These are phyloP conservation scores for Petrocephalus schoutedeni DNA, from an alignment of 2,797 vertebrate species.

Conservation along the genomic window DNA sequence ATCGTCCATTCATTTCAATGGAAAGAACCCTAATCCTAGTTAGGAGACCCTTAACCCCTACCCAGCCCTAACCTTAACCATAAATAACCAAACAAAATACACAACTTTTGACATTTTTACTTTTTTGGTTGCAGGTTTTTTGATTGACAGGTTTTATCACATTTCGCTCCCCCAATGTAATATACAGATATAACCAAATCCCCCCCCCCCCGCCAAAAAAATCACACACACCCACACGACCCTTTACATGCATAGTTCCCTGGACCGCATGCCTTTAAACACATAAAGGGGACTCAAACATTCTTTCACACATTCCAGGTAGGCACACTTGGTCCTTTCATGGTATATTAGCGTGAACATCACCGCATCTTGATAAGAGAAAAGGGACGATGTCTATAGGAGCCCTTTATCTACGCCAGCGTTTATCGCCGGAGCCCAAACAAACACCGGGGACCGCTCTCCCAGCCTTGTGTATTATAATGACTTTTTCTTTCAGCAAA, in stretches of 20 bases:
- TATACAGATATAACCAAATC: background rate
- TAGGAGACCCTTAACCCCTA: background rate
- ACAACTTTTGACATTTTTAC: background rate
- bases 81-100: background rate
- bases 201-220: background rate
- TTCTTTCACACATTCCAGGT: background rate
- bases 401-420: background rate
- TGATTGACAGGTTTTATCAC: background rate
- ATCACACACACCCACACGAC: background rate
- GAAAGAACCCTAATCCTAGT: background rate
- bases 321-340: background rate
- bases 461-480: background rate
- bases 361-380: background rate
- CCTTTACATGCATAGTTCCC: background rate
- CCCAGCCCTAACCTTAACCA: background rate
- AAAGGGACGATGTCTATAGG: background rate
- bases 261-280: background rate
- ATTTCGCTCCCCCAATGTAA: background rate
- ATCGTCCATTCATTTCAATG: background rate
- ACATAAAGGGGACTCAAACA: background rate
- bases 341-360: background rate
- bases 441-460: background rate
- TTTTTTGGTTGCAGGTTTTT: background rate
- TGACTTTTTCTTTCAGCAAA: slow-evolving; percentile 5
- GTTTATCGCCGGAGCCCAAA: slow-evolving; percentile 8